Percentiles rank a stretch among this genome's conserved stretches.
Conservation (phyloP, 2,113 vertebrate species). For the Cinclus cinclus region DNA sequence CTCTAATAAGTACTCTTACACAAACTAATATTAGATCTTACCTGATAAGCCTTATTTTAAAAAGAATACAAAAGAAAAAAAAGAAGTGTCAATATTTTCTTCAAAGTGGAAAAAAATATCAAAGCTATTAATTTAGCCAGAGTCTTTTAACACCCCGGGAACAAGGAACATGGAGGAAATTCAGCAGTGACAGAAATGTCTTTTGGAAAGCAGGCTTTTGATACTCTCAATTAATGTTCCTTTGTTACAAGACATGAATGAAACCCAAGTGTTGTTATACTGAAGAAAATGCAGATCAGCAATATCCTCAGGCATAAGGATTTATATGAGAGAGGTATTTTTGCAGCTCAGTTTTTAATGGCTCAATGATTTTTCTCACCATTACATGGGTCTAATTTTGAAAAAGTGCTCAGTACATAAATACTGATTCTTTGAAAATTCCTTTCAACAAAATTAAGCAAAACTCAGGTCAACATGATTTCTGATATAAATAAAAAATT, state of each 20-base stretch:
- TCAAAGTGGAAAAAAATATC: not conserved
- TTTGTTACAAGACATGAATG: slow-evolving; percentile 19
- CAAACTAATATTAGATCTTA: not conserved
- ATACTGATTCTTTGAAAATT: not conserved
- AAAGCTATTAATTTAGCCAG: slow-evolving; percentile 4
- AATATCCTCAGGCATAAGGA: not conserved
- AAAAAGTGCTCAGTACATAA: not conserved
- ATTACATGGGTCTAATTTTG: not conserved
- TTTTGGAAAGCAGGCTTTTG: not conserved
- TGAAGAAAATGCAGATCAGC: slow-evolving; percentile 24
- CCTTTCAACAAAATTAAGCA: not conserved
- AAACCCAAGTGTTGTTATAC: not conserved
- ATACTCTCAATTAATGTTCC: slow-evolving; percentile 27
- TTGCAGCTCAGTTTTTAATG: not conserved
- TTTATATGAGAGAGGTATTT: not conserved
- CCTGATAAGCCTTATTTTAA: not conserved
- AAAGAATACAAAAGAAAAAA: not conserved
- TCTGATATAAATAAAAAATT: not conserved
- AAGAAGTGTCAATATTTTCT: not conserved
- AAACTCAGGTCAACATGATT: not conserved
- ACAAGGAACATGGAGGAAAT: not conserved
- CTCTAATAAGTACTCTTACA: not conserved
- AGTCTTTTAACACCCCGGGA: not conserved
- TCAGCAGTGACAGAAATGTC: not conserved
- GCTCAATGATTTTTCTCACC: not conserved